Base-by-base conservation (phyloP, 2,888 invertebrate species). In the Sclerodermus sp. region DNA sequence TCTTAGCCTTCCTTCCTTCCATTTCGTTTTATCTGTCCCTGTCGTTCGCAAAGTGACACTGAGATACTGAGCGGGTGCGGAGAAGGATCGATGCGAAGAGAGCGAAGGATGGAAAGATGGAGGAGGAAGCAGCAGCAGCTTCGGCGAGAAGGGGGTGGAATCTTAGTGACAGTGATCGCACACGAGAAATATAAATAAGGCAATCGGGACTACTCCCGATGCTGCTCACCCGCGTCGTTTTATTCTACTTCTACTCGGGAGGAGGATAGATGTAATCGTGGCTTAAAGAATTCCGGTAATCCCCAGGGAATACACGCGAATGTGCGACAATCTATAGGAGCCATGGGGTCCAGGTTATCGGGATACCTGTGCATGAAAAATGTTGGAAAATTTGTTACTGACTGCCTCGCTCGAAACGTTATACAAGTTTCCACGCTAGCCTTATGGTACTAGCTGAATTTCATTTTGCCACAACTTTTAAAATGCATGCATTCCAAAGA, bases 121-220 rank as follows among this genome's bases (percentile, higher is more conserved):
- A 18, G 40, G 38, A n/a, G 38, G 38, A n/a, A n/a, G n/a, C n/a
- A n/a, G n/a, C n/a, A n/a, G n/a, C n/a, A n/a, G n/a, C n/a, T n/a
- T n/a, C 23, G 23, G 8, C 8, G 17, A 34, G 46, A 37, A 18
- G 44, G 50, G 45, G 18, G 42, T 47, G 42, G 42, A 52, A 59
- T 59, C 58, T 53, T 53, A 60, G 48, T 18, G 66, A 57, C 63
- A 49, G 64, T 68, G 72, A 73, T 72, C 66, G 69, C 64, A n/a
- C n/a, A n/a, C n/a, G 63, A 69, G 66, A 66, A 66, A 74, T 73
- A 76, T 74, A 77, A 77, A 77, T 76, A 76, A 74, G 69, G 68
- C 71, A 71, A 73, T 73, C 63, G 66, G 8, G 23, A 23, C 23
- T 23, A 23, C 8, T 5, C 8, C 8, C 23, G 23, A 3, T 23